Percentiles rank a stretch among this genome's conserved stretches.
These are phyloP conservation scores for Leuctra nigra DNA, from an alignment of 2,888 invertebrate species.

Conservation along the genomic window DNA sequence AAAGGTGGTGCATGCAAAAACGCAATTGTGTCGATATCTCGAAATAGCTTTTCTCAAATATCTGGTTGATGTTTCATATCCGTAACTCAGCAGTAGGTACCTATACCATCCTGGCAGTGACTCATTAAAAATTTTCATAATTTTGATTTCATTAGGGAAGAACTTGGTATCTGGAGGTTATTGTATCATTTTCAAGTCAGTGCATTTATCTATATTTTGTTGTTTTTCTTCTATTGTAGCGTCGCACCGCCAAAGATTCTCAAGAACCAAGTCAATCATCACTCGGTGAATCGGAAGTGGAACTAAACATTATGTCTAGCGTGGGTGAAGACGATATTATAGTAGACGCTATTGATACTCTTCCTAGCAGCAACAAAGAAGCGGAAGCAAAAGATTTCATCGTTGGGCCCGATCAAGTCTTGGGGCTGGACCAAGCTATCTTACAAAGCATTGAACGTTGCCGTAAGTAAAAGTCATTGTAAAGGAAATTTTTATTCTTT, in stretches of 20 bases:
- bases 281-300: conserved; percentile 11
- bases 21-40: too few relatives aligned
- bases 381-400: conserved; percentile 50
- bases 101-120: too few relatives aligned
- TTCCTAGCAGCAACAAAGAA: conserved; percentile 20
- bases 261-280: neutral
- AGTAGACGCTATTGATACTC: conserved; percentile 54
- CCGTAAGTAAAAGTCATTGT: conserved; percentile 48
- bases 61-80: too few relatives aligned
- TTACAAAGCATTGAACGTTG: conserved; percentile 87
- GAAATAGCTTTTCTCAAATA: too few relatives aligned
- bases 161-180: too few relatives aligned
- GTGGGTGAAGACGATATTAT: conserved; percentile 63
- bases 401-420: conserved; percentile 67
- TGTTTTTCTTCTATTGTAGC: conserved; percentile 36
- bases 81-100: too few relatives aligned
- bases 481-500: too few relatives aligned
- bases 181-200: too few relatives aligned
- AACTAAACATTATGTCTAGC: conserved; percentile 23
- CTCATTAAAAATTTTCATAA: too few relatives aligned
- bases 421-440: conserved; percentile 86
- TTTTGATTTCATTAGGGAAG: too few relatives aligned
- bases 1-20: too few relatives aligned
- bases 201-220: too few relatives aligned
- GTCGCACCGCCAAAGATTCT: conserved; percentile 52